Conservation (phyloP, 1,140 invertebrate genomes). For the Conus ventricosus region DNA sequence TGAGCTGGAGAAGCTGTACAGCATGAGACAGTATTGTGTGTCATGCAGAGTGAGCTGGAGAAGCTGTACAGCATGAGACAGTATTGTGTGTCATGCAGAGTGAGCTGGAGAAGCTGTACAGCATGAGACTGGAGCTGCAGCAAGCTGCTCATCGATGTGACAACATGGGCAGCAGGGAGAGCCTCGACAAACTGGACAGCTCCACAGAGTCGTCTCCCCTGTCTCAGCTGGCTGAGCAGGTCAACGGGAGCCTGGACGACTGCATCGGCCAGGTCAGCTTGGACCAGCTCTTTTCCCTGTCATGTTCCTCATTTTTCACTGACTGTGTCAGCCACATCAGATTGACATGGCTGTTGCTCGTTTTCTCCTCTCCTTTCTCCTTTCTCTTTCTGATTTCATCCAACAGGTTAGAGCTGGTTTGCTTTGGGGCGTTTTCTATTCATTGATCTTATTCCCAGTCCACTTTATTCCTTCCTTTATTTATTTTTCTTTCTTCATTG, state of each 20-base stretch:
- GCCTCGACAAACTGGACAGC: slow-evolving; percentile 90
- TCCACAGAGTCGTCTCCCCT: slow-evolving; percentile 84
- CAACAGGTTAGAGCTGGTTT: neutral
- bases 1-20: slow-evolving; percentile 89
- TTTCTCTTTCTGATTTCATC: neutral
- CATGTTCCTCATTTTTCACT: slow-evolving; percentile 80
- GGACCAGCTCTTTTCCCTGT: neutral
- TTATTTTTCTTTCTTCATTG: too few species aligned
- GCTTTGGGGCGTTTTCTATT: too few species aligned
- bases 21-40: slow-evolving; percentile 81
- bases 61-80: slow-evolving; percentile 85
- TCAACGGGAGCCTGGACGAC: slow-evolving; percentile 89
- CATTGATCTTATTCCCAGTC: too few species aligned
- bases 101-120: slow-evolving; percentile 89
- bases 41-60: slow-evolving; percentile 83
- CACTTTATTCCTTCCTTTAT: too few species aligned
- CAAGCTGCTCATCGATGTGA: slow-evolving; percentile 92
- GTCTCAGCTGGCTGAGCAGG: slow-evolving; percentile 87
- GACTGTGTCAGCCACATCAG: slow-evolving; percentile 93
- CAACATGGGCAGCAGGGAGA: slow-evolving; percentile 92
- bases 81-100: slow-evolving; percentile 72
- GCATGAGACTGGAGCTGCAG: slow-evolving; percentile 89
- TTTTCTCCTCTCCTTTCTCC: too few species aligned
- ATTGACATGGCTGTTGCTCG: neutral
- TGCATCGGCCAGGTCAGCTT: slow-evolving; percentile 89